Evolutionary conservation across 2,888 invertebrate species (phyloP), one percentile per base, ranked within the genome.

Genomic region (Morpho helenor): DNA sequence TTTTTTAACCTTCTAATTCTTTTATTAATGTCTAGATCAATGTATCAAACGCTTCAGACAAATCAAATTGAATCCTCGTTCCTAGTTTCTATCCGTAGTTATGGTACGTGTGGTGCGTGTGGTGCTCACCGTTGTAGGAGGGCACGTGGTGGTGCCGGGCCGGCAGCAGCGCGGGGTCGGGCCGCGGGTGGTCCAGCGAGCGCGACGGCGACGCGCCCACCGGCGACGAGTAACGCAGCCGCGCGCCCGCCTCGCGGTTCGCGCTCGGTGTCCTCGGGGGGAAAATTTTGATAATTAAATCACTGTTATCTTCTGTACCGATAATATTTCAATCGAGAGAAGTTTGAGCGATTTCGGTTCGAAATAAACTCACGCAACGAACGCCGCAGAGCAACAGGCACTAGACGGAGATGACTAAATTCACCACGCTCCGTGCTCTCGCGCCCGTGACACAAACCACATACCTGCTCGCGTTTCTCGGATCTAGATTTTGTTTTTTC

Each of bases 201-300:
- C 99, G 94, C 65, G 99, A 99, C 56, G 99, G 99, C 92, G 99
- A 99, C 55, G 99, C 99, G 86, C 99, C 99, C 78, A 98, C 95
- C 3, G 99, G 99, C 69, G 98, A 98, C 82, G 98, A 98, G 91
- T 98, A 99, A 77, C 98, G 95, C 74, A 98, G 92, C 70, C 97
- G 94, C 77, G 95, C 93, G 41, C 93, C 91, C 68, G 98, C 96
- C 91, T 98, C 98, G 81, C 96, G 95, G 58, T 94, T 93, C 63
- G 98, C 98, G 16, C 96, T 96, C 56, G 99, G 99, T 45, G 98
- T 99, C 79, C 99, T 94, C 4, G 4, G 31, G 31, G 5, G 31
- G 3, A 31, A 31, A 31, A 2, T 31, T 31, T 31, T 5, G 31
- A 31, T 3, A 31, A 31, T 31, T 31, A 1, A 31, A 31, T 31